A percentile compares a stretch with the other conserved stretches of the same genome.
phyloP scores from a whole-genome alignment of 2,797 vertebrate genomes.

The Chaetodon trifasciatus region DNA sequence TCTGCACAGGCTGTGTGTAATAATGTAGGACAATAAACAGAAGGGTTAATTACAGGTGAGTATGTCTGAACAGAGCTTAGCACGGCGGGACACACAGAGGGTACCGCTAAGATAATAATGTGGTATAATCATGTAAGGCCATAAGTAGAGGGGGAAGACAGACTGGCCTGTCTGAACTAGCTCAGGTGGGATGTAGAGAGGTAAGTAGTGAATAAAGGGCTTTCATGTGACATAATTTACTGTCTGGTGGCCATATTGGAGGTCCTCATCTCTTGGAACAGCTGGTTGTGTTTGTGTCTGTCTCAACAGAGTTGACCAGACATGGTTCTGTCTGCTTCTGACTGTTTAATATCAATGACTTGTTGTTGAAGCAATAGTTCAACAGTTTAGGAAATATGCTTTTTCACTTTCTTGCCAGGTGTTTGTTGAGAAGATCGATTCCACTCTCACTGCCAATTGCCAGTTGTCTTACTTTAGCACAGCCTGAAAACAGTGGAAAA shows the following conservation, averaged over 20 bases:
- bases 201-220: slow-evolving; percentile 48
- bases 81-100: slow-evolving; percentile 57
- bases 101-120: slow-evolving; percentile 62
- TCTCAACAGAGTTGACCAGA: slow-evolving; percentile 11
- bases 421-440: not conserved
- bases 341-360: not conserved
- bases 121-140: slow-evolving; percentile 65
- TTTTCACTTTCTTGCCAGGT: not conserved
- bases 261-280: slow-evolving; percentile 20
- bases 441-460: not conserved
- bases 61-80: slow-evolving; percentile 65
- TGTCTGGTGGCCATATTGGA: slow-evolving; percentile 47
- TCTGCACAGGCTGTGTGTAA: slow-evolving; percentile 51
- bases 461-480: not conserved
- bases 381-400: not conserved
- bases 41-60: slow-evolving; percentile 70
- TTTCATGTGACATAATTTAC: slow-evolving; percentile 58
- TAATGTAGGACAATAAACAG: slow-evolving; percentile 66
- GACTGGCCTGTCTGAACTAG: slow-evolving; percentile 54
- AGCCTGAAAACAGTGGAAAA: not conserved
- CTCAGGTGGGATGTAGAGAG: slow-evolving; percentile 44
- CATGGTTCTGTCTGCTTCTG: not conserved
- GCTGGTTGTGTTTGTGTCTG: slow-evolving; percentile 16
- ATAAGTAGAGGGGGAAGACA: slow-evolving; percentile 63
- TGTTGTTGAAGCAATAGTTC: not conserved